Evolutionary conservation across 2,797 vertebrate species (phyloP).

Genomic region (Melanotaenia nigrans): DNA sequence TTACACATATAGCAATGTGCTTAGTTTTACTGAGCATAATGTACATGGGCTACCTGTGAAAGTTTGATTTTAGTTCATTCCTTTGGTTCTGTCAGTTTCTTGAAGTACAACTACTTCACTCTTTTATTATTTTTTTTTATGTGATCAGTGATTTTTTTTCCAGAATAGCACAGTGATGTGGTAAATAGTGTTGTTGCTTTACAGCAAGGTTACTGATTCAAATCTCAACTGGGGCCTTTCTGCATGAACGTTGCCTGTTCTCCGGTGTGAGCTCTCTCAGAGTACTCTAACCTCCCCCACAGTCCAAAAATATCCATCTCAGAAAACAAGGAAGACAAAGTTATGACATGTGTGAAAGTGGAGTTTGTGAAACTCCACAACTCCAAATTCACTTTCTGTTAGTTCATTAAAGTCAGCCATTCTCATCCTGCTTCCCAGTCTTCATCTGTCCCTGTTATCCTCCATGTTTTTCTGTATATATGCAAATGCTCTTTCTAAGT

Average conservation of each 20-base stretch:
- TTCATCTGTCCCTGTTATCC: slow-evolving; percentile 14
- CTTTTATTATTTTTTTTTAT: too few relatives aligned
- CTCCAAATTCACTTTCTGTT: not conserved
- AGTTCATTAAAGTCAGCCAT: not conserved
- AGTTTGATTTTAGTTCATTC: not conserved
- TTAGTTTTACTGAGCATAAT: not conserved
- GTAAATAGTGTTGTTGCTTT: not conserved
- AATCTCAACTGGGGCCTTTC: not conserved
- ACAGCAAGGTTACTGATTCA: not conserved
- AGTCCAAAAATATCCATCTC: not conserved
- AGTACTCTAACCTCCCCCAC: not conserved
- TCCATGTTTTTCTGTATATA: slow-evolving; percentile 45
- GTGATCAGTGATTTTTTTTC: not conserved
- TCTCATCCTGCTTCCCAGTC: not conserved
- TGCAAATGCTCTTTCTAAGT: slow-evolving; percentile 52
- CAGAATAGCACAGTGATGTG: too few relatives aligned
- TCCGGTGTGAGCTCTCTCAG: not conserved
- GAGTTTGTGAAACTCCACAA: not conserved
- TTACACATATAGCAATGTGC: not conserved
- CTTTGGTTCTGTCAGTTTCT: not conserved
- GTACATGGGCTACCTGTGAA: not conserved
- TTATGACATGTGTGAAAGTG: not conserved
- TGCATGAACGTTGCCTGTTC: not conserved
- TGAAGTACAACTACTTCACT: too few relatives aligned
- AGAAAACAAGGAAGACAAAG: not conserved